Base-by-base conservation (phyloP, 2,888 invertebrate species). In the Xanthia icteritia region DNA sequence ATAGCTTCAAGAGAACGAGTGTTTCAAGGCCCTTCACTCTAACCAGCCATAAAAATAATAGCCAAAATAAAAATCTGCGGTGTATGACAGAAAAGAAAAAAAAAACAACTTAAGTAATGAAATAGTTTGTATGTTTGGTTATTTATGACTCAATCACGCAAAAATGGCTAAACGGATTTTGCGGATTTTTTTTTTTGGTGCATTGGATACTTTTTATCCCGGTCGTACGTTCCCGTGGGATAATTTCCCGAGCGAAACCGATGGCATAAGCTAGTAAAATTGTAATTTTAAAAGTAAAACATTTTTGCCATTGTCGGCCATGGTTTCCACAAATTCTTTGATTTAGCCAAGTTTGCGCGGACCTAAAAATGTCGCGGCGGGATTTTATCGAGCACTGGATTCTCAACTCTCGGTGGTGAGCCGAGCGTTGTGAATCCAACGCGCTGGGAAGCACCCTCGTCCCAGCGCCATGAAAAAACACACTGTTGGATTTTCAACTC, bases 241-340 rank as follows among this genome's bases (percentile, higher is more conserved):
- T 23, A 8, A 23, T 51, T 51, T 51, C 17, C 5, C 5, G 23
- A 8, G 51, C 20, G 2, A 20, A 51, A 20, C 20, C 20, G 51
- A 0, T 51, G 23, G 9, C 9, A 51, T 23, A 54, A 54, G 23
- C 20, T 23, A 11, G 23, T 11, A 58, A 31, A 31, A 13, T 27
- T 27, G 5, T 65, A 42, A 68, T 69, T n/a, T n/a, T n/a, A n/a
- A n/a, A 68, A 76, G 11, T 64, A 56, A 79, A 76, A 45, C 56
- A 60, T n/a, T 36, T 23, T 61, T 13, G 11, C 17, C 20, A 76
- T 48, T 42, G 48, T 56, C 36, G 31, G 56, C 31, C n/a, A 68
- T 36, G 27, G 2, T 76, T 74, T 76, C 9, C 65, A 69, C 68
- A 77, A 89, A 82, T 74, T 73, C 81, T 75, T 85, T 83, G 82